Evolutionary conservation across 2,113 vertebrate genomes (phyloP).

Genomic region (Capricornis sumatraensis): DNA sequence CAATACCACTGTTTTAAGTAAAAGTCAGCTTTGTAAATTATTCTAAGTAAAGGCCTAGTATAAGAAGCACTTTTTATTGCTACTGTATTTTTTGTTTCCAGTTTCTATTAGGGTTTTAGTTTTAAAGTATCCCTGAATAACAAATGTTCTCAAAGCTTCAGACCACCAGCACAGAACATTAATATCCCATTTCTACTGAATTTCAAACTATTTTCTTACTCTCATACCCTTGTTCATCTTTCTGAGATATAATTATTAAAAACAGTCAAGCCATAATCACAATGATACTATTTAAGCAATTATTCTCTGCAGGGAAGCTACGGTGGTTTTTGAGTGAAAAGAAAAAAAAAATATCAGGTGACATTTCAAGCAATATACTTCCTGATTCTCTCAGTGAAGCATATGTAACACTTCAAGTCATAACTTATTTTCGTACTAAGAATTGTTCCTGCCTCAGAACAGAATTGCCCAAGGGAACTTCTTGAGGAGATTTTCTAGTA

Average conservation of each 20-base stretch:
- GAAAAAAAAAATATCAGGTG: background rate
- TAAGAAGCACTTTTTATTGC: background rate
- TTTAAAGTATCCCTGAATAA: background rate
- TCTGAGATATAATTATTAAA: slow-evolving; percentile 6
- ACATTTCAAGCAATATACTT: background rate
- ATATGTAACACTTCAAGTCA: background rate
- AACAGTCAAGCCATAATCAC: background rate
- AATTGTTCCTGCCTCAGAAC: background rate
- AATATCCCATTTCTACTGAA: background rate
- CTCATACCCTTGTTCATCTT: background rate
- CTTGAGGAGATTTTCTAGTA: background rate
- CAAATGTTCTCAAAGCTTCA: background rate
- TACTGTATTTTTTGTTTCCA: background rate
- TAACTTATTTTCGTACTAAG: background rate
- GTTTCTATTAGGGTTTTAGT: background rate
- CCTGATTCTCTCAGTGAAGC: background rate
- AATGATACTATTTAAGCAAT: background rate
- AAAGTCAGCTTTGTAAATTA: slow-evolving; percentile 8
- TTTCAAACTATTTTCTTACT: background rate
- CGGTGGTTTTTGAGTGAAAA: background rate
- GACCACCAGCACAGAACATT: background rate
- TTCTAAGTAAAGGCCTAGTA: background rate
- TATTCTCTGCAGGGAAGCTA: background rate
- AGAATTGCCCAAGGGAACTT: background rate
- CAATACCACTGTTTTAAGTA: background rate